These are phyloP conservation scores for Daktulosphaira vitifoliae DNA, from an alignment of 1,140 invertebrate genomes.

Conservation along the genomic window DNA sequence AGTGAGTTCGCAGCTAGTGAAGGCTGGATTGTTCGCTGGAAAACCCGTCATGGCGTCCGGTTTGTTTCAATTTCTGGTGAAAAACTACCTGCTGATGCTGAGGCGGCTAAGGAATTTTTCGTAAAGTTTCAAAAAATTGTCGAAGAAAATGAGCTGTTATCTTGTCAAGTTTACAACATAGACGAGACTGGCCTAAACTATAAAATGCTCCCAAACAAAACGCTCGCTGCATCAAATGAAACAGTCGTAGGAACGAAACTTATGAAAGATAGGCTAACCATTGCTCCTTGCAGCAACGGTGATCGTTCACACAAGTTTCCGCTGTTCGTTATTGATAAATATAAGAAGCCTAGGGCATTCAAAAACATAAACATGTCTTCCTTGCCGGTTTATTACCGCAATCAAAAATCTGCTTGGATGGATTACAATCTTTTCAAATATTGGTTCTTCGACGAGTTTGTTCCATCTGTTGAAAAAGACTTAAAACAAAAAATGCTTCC, in stretches of 20 bases:
- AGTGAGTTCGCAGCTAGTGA: constrained; percentile 41
- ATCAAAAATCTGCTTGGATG: no score
- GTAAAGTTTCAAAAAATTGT: no score
- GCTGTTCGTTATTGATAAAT: constrained; percentile 41
- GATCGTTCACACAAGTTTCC: no score
- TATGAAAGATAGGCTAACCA: constrained; percentile 37
- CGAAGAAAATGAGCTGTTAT: no score
- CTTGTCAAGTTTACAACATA: constrained; percentile 40
- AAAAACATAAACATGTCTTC: constrained; percentile 41
- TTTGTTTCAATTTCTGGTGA: constrained; percentile 32
- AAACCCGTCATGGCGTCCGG: constrained; percentile 35
- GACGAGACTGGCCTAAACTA: constrained; percentile 41
- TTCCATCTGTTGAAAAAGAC: constrained; percentile 32
- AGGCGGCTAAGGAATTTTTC: neutral
- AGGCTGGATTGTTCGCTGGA: constrained; percentile 40
- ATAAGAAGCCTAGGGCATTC: no score
- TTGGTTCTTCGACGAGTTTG: constrained; percentile 34
- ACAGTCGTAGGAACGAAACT: neutral
- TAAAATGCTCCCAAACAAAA: constrained; percentile 38
- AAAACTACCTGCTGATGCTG: constrained; percentile 35
- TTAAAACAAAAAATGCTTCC: no score
- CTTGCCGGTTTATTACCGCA: constrained; percentile 1
- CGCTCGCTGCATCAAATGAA: constrained; percentile 37
- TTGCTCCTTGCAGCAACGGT: constrained; percentile 39
- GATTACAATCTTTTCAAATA: constrained; percentile 34